Evolutionary conservation across 2,888 invertebrate species (phyloP), one percentile per base, ranked within the genome.

Genomic region (Himalopsyche anomala): DNA sequence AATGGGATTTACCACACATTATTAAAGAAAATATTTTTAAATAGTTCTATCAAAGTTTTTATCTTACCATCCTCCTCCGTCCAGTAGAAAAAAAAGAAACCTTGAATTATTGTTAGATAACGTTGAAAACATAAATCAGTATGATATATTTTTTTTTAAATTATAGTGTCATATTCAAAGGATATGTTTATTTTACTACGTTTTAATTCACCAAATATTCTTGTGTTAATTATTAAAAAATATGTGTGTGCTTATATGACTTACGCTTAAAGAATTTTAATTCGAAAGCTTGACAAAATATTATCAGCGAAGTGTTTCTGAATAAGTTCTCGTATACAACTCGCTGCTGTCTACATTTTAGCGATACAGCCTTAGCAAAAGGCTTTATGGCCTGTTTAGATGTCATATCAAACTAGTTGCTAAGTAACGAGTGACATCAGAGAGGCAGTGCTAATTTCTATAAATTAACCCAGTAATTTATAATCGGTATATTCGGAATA

Each of bases 401-500:
- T 74, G 74, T 74, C 74, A 74, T 74, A 74, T 74, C 74, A 74
- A 74, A 74, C 74, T 38, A 74, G 74, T 74, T 74, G 38, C 38
- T 74, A 74, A 74, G 74, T 74, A 74, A 74, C 74, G 74, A 28
- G 74, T 74, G 74, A 74, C 74, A 74, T 74, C 74, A 74, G 74
- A 74, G 74, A 74, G 74, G 74, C 38, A 74, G 74, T 36, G 74
- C 74, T 74, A 74, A 74, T 74, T 74, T 74, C 74, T 74, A 74
- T 74, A 74, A 74, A 74, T 74, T 74, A 74, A 74, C 74, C 9
- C 15, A 11, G 74, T 74, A 36, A 74, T 74, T 74, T 74, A 74
- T 74, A 74, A 74, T 74, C 11, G 36, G 74, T 36, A 38, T 74
- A 12, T 36, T 15, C 15, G 74, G 38, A 36, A 36, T 74, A 74